Evolutionary conservation across 2,888 invertebrate species (phyloP).

Genomic region (Torymus aiolomorphi): DNA sequence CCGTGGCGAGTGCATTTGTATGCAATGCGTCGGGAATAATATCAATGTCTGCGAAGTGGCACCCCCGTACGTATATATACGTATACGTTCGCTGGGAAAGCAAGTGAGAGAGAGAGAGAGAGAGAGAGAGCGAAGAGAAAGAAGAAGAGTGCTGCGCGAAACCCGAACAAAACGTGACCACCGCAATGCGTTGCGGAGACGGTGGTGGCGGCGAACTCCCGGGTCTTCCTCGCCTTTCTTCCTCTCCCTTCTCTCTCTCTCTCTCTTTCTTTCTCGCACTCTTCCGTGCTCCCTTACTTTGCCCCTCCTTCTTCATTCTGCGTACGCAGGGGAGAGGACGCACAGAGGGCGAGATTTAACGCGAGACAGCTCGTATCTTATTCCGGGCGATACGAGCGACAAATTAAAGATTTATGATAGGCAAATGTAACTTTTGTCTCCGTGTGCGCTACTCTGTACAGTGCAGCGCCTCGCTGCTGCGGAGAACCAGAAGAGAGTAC

Average conservation of each 20-base stretch:
- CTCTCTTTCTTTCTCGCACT: not conserved
- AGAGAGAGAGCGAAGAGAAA: not conserved
- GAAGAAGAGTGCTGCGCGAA: slow-evolving; percentile 48
- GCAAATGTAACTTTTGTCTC: slow-evolving; percentile 60
- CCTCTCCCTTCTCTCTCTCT: slow-evolving; percentile 37
- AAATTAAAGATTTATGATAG: slow-evolving; percentile 64
- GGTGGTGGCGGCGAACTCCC: slow-evolving; percentile 30
- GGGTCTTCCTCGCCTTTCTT: slow-evolving; percentile 39
- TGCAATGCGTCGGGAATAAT: slow-evolving; percentile 63
- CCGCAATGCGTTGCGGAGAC: slow-evolving; percentile 56
- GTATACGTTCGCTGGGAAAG: slow-evolving; percentile 2
- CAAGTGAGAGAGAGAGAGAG: slow-evolving; percentile 11
- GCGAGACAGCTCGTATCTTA: slow-evolving; percentile 58
- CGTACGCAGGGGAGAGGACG: not conserved
- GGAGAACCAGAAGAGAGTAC: slow-evolving; percentile 3
- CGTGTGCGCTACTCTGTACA: slow-evolving; percentile 16
- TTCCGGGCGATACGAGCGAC: slow-evolving; percentile 59
- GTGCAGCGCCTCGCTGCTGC: not conserved
- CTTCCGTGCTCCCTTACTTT: not conserved
- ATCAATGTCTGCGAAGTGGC: slow-evolving; percentile 62
- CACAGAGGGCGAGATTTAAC: slow-evolving; percentile 35
- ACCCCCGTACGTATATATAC: not conserved
- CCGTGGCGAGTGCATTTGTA: slow-evolving; percentile 60
- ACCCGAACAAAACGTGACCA: slow-evolving; percentile 62
- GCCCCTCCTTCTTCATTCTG: not conserved